A percentile compares a stretch with the other conserved stretches of the same genome.
Conservation (phyloP, 1,140 invertebrate genomes). For the Drosophila parabipectinata region DNA sequence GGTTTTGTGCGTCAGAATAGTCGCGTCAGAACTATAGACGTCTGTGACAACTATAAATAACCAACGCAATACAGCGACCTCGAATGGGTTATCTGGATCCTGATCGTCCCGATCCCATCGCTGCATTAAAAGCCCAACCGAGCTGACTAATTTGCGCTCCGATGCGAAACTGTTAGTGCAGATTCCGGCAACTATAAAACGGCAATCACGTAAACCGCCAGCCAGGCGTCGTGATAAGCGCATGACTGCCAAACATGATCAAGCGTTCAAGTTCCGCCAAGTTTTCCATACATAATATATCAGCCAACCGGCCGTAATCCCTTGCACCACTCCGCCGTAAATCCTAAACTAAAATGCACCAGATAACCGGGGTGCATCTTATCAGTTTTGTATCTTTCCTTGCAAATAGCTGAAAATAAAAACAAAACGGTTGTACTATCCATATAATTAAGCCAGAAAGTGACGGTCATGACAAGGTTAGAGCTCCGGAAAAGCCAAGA, state of each 20-base stretch:
- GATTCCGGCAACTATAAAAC: constrained; percentile 42
- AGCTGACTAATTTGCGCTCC: constrained; percentile 44
- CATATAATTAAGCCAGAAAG: constrained; percentile 14
- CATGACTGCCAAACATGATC: constrained; percentile 73
- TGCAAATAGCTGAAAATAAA: constrained; percentile 19
- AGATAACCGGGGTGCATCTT: constrained; percentile 49
- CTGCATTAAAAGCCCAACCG: constrained; percentile 27
- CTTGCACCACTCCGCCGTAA: constrained; percentile 37
- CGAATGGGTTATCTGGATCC: constrained; percentile 45
- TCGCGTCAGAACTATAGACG: constrained; percentile 46
- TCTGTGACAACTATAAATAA: constrained; percentile 45
- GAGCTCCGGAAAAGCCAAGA: constrained; percentile 8
- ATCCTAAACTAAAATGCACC: constrained; percentile 58
- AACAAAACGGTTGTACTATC: constrained; percentile 1
- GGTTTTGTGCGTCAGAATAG: constrained; percentile 23
- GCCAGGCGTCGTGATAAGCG: constrained; percentile 61
- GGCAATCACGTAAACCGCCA: constrained; percentile 56
- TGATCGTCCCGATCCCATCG: constrained; percentile 17
- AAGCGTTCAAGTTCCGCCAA: constrained; percentile 60
- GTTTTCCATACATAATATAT: constrained; percentile 29
- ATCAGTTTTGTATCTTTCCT: constrained; percentile 38
- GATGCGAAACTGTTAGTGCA: constrained; percentile 41
- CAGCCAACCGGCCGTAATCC: constrained; percentile 39
- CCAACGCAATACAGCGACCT: constrained; percentile 28
- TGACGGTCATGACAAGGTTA: constrained; percentile 60